Evolutionary conservation across 1,140 invertebrate genomes (phyloP), one percentile per base, ranked within the genome.

Genomic region (Zelostemma sp.): DNA sequence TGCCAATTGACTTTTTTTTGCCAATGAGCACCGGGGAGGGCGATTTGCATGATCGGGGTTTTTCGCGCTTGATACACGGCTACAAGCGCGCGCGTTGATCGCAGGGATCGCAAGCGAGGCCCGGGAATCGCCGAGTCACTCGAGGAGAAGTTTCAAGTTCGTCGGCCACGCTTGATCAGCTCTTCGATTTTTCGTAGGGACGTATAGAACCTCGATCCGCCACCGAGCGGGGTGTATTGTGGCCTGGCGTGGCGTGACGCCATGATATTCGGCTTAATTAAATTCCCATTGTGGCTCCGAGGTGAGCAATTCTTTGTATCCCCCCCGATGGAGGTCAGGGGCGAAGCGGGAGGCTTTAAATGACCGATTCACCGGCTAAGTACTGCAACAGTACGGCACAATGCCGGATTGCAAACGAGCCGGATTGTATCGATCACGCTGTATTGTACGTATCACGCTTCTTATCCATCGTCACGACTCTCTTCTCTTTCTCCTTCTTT

Each of bases 241-340:
- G 25, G 25, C 68, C 59, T 63, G 55, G 63, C 68, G 63, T 63
- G 55, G 63, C 63, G 63, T 67, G 50, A 67, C 59, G 68, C 68
- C 58, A 64, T 60, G 68, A 67, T 72, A 72, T 72, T 64, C 68
- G 68, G 50, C 60, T 72, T 72, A 72, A 72, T 72, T 72, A 72
- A 72, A 72, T 72, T 72, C 53, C 69, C 57, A 72, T 72, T 68
- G 69, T 72, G 56, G n/a, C 60, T 57, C 45, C 58, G 59, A 66
- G 56, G 31, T 49, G 8, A 51, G 54, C 55, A 49, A 72, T 46
- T 68, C 60, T 68, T 72, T 68, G 69, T 67, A 57, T 38, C 61
- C 9, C 45, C 11, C 11, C 1, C 12, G 25, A 11, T 12, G 25
- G 6, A 46, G 58, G 58, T 53, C 54, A 63, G 58, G 61, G 63